These are phyloP conservation scores for Dendrocopos noguchii DNA, from an alignment of 2,113 vertebrate species.

Conservation along the genomic window DNA sequence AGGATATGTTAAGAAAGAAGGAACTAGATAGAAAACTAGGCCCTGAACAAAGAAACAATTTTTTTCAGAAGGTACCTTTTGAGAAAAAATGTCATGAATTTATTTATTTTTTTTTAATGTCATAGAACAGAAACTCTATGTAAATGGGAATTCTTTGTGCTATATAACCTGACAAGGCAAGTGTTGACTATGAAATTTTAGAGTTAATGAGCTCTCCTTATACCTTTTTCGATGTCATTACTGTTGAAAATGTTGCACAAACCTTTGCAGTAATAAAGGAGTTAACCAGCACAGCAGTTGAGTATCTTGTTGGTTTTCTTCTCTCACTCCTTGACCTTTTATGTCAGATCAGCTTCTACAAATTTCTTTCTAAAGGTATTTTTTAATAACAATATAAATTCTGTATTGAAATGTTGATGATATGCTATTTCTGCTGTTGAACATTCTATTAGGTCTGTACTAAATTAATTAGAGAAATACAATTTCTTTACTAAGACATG, in stretches of 20 bases:
- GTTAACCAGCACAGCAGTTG: not conserved
- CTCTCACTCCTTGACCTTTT: not conserved
- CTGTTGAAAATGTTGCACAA: not conserved
- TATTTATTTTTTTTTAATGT: not conserved
- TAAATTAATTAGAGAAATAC: constrained; percentile 25
- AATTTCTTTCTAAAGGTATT: not conserved
- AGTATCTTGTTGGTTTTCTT: not conserved
- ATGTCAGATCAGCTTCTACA: not conserved
- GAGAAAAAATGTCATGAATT: not conserved
- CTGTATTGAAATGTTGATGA: not conserved
- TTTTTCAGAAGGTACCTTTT: not conserved
- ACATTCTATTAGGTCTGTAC: not conserved
- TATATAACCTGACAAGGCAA: not conserved
- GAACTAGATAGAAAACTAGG: not conserved
- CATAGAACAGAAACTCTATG: not conserved
- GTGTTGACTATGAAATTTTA: not conserved
- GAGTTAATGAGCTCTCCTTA: not conserved
- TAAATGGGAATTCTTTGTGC: not conserved
- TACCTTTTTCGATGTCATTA: not conserved
- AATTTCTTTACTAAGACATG: constrained; percentile 33
- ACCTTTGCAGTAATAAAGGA: not conserved
- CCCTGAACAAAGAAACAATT: not conserved
- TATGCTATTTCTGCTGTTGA: not conserved
- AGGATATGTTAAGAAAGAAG: not conserved
- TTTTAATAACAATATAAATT: not conserved